Percentiles rank a stretch among this genome's conserved stretches.
These are phyloP conservation scores for Microvelia longipes DNA, from an alignment of 1,140 invertebrate species.

Conservation along the genomic window DNA sequence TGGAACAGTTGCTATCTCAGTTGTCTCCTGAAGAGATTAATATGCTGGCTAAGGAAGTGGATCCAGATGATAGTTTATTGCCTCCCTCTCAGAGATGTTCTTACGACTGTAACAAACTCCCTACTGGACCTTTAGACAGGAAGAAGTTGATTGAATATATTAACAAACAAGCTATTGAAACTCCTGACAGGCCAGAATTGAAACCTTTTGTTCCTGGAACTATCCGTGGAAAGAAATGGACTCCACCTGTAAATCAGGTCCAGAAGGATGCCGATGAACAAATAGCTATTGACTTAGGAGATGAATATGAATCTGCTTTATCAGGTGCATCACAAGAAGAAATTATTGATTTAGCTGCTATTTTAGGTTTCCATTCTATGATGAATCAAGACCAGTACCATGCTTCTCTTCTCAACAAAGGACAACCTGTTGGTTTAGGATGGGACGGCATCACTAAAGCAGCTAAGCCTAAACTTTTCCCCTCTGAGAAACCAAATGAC, in stretches of 20 bases:
- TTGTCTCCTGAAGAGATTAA: slow-evolving; percentile 91
- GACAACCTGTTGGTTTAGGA: slow-evolving; percentile 66
- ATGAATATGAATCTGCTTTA: slow-evolving; percentile 91
- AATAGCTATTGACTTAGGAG: slow-evolving; percentile 81
- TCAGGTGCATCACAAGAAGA: slow-evolving; percentile 85
- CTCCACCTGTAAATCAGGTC: slow-evolving; percentile 60
- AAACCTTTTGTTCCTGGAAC: slow-evolving; percentile 83
- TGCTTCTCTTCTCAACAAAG: slow-evolving; percentile 82
- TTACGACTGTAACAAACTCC: slow-evolving; percentile 85
- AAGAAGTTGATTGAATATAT: slow-evolving; percentile 95
- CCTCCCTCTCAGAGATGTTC: slow-evolving; percentile 89
- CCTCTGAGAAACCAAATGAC: slow-evolving; percentile 81
- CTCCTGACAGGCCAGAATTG: slow-evolving; percentile 89
- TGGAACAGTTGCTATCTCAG: slow-evolving; percentile 88
- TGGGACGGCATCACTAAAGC: slow-evolving; percentile 91
- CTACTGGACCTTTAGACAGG: slow-evolving; percentile 88
- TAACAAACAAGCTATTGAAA: slow-evolving; percentile 91
- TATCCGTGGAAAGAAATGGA: slow-evolving; percentile 85
- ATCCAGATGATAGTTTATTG: slow-evolving; percentile 94
- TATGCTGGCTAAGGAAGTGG: slow-evolving; percentile 93
- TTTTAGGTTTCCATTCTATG: slow-evolving; percentile 98
- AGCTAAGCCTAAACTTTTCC: slow-evolving; percentile 75
- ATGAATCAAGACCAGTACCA: slow-evolving; percentile 99
- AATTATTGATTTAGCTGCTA: slow-evolving; percentile 96
- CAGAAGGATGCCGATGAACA: slow-evolving; percentile 71